Evolutionary conservation across 2,113 vertebrate species (phyloP), one percentile per base, ranked within the genome.

Genomic region (Coptodon bakossiorum): DNA sequence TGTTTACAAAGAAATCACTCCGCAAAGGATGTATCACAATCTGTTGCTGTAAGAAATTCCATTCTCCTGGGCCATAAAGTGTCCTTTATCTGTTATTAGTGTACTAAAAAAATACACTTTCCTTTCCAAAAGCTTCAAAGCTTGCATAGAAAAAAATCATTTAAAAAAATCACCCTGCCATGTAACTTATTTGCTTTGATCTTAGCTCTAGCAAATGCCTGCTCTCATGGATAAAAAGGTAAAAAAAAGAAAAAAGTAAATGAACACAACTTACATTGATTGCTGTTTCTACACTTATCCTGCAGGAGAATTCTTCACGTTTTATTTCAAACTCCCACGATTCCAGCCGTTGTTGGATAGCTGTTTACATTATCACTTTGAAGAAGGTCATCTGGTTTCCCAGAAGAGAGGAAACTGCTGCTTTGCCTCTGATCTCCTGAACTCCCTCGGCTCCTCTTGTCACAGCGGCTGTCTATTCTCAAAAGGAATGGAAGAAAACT

Each of bases 351-450:
- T 90, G 81, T 85, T 88, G 82, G 83, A 81, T 83, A 73, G 81
- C 88, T 95, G 94, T 95, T 96, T 95, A 95, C 93, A 91, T 92
- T 93, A 95, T 94, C 91, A 93, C 92, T 93, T 91, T 92, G 88
- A 93, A 91, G 90, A 89, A 85, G 94, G 93, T 95, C 92, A 94
- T 94, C 91, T 95, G 92, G 88, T 85, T 91, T 88, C 93, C 83
- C 88, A 90, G 86, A 91, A 76, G 90, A 93, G 78, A 89, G 86
- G 79, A 61, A 89, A 91, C 90, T 88, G 83, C 90, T 88, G 93
- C 90, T 92, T 83, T 93, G 89, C 73, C 90, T 95, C 90, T 95
- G 93, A 95, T 95, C 92, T 92, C 84, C 86, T 88, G 82, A 90
- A 92, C 91, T 93, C 91, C 88, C 90, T 84, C 76, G 9, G 93